Percentiles rank a stretch among this genome's conserved stretches.
phyloP scores from a whole-genome alignment of 1,140 invertebrate genomes.

The Plectus sambesii region DNA sequence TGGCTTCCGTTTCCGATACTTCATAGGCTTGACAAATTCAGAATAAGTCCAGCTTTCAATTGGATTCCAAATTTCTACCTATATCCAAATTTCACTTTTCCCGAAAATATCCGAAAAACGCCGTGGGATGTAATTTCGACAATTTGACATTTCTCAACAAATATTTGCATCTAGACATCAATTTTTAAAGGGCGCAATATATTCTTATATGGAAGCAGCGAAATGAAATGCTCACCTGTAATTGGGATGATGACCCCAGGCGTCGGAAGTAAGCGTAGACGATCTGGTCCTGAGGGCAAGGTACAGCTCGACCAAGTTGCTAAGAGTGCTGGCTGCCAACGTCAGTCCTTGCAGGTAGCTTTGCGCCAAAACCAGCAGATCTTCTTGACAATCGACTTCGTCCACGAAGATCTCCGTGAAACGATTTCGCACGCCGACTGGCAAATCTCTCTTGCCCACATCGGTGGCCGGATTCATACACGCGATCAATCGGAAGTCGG shows the following conservation, averaged over 20 bases:
- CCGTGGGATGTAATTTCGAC: too few species aligned
- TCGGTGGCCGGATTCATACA: constrained; percentile 99
- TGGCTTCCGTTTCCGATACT: too few species aligned
- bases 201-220: not conserved
- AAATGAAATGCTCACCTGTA: constrained; percentile 53
- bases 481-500: constrained; percentile 85
- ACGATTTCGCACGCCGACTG: constrained; percentile 73
- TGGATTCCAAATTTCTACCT: too few species aligned
- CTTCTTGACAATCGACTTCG: constrained; percentile 66
- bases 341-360: constrained; percentile 71
- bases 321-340: constrained; percentile 54
- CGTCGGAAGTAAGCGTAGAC: constrained; percentile 61
- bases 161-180: too few species aligned
- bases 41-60: too few species aligned
- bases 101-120: too few species aligned
- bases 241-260: constrained; percentile 59
- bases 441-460: constrained; percentile 92
- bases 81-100: too few species aligned
- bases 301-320: constrained; percentile 78
- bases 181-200: too few species aligned
- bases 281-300: constrained; percentile 61
- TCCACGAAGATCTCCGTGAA: constrained; percentile 95
- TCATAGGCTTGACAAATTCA: too few species aligned
- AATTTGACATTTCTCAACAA: too few species aligned
- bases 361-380: constrained; percentile 66